These are phyloP conservation scores for Seira ritae DNA, from an alignment of 2,888 invertebrate genomes.

Conservation along the genomic window DNA sequence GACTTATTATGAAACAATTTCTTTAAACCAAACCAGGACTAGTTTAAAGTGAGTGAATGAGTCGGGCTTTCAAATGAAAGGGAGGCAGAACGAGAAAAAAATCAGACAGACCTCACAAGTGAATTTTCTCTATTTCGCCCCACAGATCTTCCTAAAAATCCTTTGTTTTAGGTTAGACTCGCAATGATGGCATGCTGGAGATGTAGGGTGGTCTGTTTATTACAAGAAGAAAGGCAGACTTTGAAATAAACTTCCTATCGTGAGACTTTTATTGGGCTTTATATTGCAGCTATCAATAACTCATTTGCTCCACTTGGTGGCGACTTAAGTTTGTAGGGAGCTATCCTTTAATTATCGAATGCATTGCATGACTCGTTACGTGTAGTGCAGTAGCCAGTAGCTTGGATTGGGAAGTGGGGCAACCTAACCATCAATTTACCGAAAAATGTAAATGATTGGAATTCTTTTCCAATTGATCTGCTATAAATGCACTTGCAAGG, in stretches of 20 bases:
- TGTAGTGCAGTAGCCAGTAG: too few species aligned
- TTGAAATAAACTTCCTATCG: background rate
- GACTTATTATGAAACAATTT: constrained; percentile 12
- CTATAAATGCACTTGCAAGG: too few species aligned
- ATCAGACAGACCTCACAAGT: constrained; percentile 48
- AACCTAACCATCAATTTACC: too few species aligned
- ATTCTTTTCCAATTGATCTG: too few species aligned
- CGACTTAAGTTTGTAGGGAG: background rate
- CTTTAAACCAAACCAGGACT: background rate
- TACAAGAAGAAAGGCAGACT: background rate
- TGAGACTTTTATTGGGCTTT: background rate
- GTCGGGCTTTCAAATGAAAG: background rate
- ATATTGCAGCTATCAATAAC: background rate
- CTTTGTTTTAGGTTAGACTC: background rate
- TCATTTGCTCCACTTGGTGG: background rate
- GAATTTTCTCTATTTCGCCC: constrained; percentile 30
- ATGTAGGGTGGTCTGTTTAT: background rate
- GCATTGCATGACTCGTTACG: too few species aligned
- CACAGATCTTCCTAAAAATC: constrained; percentile 34
- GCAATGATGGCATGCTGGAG: too few species aligned
- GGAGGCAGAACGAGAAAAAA: background rate
- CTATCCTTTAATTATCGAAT: background rate
- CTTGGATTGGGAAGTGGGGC: too few species aligned
- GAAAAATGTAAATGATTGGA: too few species aligned
- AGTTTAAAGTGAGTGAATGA: too few species aligned